These are phyloP conservation scores for Lepilemur ruficaudatus DNA, from an alignment of 2,797 vertebrate genomes.

Conservation along the genomic window DNA sequence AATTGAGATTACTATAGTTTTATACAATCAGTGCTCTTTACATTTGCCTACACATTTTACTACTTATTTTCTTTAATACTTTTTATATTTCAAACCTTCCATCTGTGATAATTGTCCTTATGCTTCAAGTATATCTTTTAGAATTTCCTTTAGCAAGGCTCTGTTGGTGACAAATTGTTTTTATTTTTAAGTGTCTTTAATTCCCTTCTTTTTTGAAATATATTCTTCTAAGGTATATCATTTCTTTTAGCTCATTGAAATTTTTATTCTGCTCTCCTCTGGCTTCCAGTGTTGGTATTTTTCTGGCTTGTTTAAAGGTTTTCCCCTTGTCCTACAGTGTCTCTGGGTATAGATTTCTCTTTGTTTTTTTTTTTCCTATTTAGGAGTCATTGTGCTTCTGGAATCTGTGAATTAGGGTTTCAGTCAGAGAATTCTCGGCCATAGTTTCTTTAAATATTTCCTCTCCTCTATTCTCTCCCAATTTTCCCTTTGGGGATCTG, in stretches of 20 bases:
- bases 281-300: not conserved
- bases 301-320: not conserved
- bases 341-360: not conserved
- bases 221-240: not conserved
- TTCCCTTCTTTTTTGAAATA: not conserved
- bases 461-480: not conserved
- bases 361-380: not conserved
- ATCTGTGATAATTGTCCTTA: slow-evolving; percentile 34
- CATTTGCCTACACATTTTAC: not conserved
- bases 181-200: slow-evolving; percentile 30
- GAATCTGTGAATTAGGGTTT: not conserved
- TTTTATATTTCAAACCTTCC: slow-evolving; percentile 10
- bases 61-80: not conserved
- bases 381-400: not conserved
- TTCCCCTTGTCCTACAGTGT: not conserved
- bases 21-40: not conserved
- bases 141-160: slow-evolving; percentile 12
- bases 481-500: not conserved
- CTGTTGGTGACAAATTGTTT: slow-evolving; percentile 20
- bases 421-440: not conserved
- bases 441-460: not conserved
- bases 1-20: not conserved
- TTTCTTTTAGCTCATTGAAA: not conserved
- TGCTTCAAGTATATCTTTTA: slow-evolving; percentile 2
- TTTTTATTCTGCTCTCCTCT: not conserved